These are phyloP conservation scores for Dermolepida albohirtum DNA, from an alignment of 2,888 invertebrate genomes.

Conservation along the genomic window DNA sequence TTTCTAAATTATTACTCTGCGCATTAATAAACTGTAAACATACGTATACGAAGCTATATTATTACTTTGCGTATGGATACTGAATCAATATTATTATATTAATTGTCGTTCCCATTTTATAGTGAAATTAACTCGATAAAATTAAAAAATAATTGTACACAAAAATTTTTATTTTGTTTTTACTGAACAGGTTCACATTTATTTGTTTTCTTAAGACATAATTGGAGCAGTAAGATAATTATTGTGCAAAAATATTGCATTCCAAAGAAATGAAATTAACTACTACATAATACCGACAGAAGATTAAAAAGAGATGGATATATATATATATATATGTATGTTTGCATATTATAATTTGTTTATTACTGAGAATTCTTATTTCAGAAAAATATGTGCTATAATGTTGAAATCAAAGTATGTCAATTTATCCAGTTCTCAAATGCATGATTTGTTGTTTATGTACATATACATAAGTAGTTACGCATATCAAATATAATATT, in stretches of 20 bases:
- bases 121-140: no score
- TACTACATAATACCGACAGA: slow-evolving; percentile 18
- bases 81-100: no score
- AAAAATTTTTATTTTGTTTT: no score
- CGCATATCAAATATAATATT: no score
- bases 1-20: no score
- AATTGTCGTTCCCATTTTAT: no score
- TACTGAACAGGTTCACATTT: no score
- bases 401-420: slow-evolving; percentile 45
- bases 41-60: no score
- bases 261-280: slow-evolving; percentile 36
- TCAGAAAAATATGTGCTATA: slow-evolving; percentile 37
- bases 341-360: slow-evolving; percentile 7
- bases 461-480: no score
- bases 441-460: slow-evolving; percentile 13
- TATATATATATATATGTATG: slow-evolving; percentile 3
- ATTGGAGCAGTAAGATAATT: slow-evolving; percentile 46
- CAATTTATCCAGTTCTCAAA: slow-evolving; percentile 34
- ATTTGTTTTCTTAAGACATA: slow-evolving; percentile 29
- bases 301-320: slow-evolving; percentile 13
- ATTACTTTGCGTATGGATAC: slow-evolving; percentile 7
- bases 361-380: slow-evolving; percentile 27
- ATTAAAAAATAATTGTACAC: no score
- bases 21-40: no score
- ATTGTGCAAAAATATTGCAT: slow-evolving; percentile 44